Base-by-base conservation (phyloP, 1,140 invertebrate genomes). In the Polyergus mexicanus region DNA sequence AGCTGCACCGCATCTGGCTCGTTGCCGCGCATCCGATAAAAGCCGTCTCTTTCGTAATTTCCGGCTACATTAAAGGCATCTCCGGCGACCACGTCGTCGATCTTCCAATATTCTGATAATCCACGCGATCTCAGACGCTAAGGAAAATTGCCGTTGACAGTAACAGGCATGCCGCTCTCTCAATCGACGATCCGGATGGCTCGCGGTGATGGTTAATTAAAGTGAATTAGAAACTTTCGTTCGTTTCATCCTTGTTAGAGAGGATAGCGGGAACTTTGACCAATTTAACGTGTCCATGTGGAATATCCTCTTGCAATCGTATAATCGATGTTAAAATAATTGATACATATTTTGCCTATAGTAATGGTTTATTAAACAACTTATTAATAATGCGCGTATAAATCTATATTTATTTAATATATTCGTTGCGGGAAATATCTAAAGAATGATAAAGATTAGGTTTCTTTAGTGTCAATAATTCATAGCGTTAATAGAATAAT, bases 51-150 rank as follows among this genome's bases (percentile, higher is more conserved):
- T 74, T 38, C 68, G 78, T 83, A 83, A 83, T 83, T 83, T 83
- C 68, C 78, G 78, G 78, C 25, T 83, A 83, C 68, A 83, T 83
- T 83, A 83, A 83, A 68, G 68, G 78, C 38, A 83, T 74, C 78
- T 83, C 68, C 78, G 78, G 51, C 25, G 38, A 35, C 25, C 25
- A 54, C 38, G 54, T 81, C 78, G 65, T 71, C 78, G 68, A 81
- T 81, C 66, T 72, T 44, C 54, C 68, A 51, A 74, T 83, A 83
- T 83, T 74, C 78, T 60, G 78, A 83, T 83, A 83, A 83, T 83
- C 68, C 78, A 54, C 38, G 54, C 54, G 54, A 54, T 83, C 38
- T 44, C 68, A 83, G 68, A 83, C 78, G 32, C 78, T 54, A 5
- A 60, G 19, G 78, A 83, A 74, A 83, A 83, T 72, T 72, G 68